These are phyloP conservation scores for Acanthopleura granulata DNA, from an alignment of 2,888 invertebrate genomes.

Conservation along the genomic window DNA sequence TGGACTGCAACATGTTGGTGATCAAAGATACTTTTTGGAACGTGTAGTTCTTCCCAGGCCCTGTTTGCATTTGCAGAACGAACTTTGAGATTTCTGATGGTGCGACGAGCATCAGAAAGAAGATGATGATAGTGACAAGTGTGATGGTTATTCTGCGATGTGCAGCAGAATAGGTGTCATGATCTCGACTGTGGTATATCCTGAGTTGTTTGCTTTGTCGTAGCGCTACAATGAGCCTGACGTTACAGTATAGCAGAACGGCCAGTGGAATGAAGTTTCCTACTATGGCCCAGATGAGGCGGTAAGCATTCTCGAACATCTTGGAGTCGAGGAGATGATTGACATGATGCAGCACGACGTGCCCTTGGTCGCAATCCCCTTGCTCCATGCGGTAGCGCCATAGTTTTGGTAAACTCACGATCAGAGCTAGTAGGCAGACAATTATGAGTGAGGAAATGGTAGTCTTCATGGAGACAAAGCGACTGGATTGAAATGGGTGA, in stretches of 20 bases:
- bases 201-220: constrained; percentile 49
- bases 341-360: neutral
- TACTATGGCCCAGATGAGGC: constrained; percentile 47
- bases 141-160: constrained; percentile 57
- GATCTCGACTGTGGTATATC: constrained; percentile 46
- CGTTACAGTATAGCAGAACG: constrained; percentile 54
- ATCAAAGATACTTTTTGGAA: constrained; percentile 61
- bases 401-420: constrained; percentile 76
- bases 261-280: constrained; percentile 53
- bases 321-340: constrained; percentile 13
- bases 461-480: constrained; percentile 74
- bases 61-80: constrained; percentile 39
- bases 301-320: constrained; percentile 43
- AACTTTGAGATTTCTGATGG: constrained; percentile 58
- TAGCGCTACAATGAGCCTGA: constrained; percentile 51
- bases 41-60: constrained; percentile 33
- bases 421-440: constrained; percentile 77
- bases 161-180: constrained; percentile 46
- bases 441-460: constrained; percentile 75
- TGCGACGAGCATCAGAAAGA: constrained; percentile 58
- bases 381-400: constrained; percentile 38
- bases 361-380: neutral
- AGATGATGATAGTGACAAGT: constrained; percentile 55
- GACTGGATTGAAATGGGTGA: constrained; percentile 78
- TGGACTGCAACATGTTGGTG: constrained; percentile 81